A percentile compares a stretch with the other conserved stretches of the same genome.
phyloP scores from a whole-genome alignment of 2,888 invertebrate genomes.

The Diabrotica balteata region DNA sequence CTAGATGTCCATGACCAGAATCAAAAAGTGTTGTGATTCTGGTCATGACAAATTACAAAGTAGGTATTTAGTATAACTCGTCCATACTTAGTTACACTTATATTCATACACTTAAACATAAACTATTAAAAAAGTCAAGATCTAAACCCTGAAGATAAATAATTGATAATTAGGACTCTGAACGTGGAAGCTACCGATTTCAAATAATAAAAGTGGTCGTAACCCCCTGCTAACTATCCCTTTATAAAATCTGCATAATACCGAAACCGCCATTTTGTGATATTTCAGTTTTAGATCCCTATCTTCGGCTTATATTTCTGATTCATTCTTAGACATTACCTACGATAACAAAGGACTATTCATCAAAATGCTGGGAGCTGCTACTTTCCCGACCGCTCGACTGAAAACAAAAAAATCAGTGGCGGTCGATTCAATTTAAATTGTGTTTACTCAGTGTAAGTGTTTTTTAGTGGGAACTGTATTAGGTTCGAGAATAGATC shows the following conservation, averaged over 20 bases:
- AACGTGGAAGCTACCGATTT: no score
- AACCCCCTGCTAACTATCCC: conserved; percentile 53
- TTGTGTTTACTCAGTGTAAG: not conserved
- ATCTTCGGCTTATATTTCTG: conserved; percentile 35
- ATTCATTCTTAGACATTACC: conserved; percentile 49
- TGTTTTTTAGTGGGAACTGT: not conserved
- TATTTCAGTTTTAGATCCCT: conserved; percentile 47
- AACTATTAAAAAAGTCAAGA: no score
- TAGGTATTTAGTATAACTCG: no score
- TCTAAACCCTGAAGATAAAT: not conserved
- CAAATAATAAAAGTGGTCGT: not conserved
- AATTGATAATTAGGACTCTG: not conserved
- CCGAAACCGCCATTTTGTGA: conserved; percentile 54
- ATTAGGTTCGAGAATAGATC: not conserved
- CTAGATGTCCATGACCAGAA: no score
- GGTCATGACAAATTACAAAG: no score
- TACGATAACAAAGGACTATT: conserved; percentile 52
- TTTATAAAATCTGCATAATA: conserved; percentile 48
- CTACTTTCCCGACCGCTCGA: conserved; percentile 27
- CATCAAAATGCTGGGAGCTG: conserved; percentile 42
- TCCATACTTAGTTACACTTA: no score
- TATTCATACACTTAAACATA: no score
- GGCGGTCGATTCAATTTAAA: not conserved
- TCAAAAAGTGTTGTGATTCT: no score
- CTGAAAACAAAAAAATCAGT: conserved; percentile 1